Evolutionary conservation across 2,888 invertebrate genomes (phyloP).

Genomic region (Drosophila sordidapex): DNA sequence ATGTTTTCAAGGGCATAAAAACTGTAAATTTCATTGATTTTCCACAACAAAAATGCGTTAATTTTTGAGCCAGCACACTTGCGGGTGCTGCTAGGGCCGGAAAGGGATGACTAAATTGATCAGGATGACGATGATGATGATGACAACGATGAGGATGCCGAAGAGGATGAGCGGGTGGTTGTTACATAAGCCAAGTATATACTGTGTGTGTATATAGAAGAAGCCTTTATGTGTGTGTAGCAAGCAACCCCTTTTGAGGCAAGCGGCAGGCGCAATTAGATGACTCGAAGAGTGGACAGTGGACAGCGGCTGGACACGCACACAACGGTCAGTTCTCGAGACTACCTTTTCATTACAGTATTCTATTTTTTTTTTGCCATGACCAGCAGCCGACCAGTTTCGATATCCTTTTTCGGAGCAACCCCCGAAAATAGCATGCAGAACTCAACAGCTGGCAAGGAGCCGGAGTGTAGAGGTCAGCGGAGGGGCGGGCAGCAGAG

Average conservation of each 20-base stretch:
- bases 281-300: conserved; percentile 59
- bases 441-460: conserved; percentile 65
- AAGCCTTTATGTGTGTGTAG: neutral
- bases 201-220: conserved; percentile 2
- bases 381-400: conserved; percentile 55
- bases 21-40: conserved; percentile 61
- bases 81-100: conserved; percentile 48
- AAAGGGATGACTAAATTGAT: conserved; percentile 9
- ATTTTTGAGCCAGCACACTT: conserved; percentile 49
- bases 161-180: conserved; percentile 53
- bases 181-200: conserved; percentile 44
- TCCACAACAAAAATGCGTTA: conserved; percentile 60
- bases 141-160: conserved; percentile 16
- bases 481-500: conserved; percentile 9
- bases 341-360: conserved; percentile 32
- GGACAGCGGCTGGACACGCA: conserved; percentile 38
- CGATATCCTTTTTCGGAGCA: conserved; percentile 54
- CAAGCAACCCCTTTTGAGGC: conserved; percentile 66
- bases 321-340: conserved; percentile 43
- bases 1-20: conserved; percentile 3
- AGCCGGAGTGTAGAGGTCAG: conserved; percentile 41
- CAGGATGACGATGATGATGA: conserved; percentile 10
- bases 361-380: conserved; percentile 41
- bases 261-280: conserved; percentile 50
- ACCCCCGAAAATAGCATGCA: conserved; percentile 63